Evolutionary conservation across 2,888 invertebrate genomes (phyloP), one percentile per base, ranked within the genome.

Genomic region (Oscheius myriophilus): DNA sequence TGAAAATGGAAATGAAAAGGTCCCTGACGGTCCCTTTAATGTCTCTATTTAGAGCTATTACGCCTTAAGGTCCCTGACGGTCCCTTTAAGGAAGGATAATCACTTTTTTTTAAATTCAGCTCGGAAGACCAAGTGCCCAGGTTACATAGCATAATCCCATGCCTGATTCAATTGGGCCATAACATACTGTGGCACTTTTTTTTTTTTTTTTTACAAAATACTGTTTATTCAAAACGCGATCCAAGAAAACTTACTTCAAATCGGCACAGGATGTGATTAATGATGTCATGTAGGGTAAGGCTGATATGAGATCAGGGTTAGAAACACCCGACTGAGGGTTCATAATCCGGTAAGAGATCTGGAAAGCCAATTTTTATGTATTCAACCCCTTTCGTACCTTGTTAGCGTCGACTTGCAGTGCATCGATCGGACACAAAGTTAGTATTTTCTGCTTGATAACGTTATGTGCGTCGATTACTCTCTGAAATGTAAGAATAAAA

Each of bases 341-440:
- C 26, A 65, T 41, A 61, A 78, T 75, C 62, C 75, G 68, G 39
- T 49, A 52, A 2, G 43, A 58, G 33, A 78, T 73, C 75, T 77
- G 59, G 26, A 77, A 43, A 33, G 42, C 43, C 18, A 49, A 26
- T 33, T 6, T 12, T 7, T 9, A 49, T 21, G n/a, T 46, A 25
- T 11, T 45, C 26, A 14, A 33, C 33, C 18, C 9, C 3, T 2
- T 4, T 42, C 57, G 46, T 9, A 76, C 76, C 18, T 58, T 89
- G 87, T 91, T 91, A 87, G 95, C 95, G 88, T 95, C 92, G 71
- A 92, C 91, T 87, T 95, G 94, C 62, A 97, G 91, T 86, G 94
- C 94, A 85, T 96, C 96, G 33, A 97, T 93, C 14, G 96, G 95
- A 72, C 61, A 61, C 33, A 95, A 92, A 88, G 94, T 93, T 85